phyloP scores from a whole-genome alignment of 30 jellyfish, hydroid and myxozoan genomes.

The Nemopilema nomurai region DNA sequence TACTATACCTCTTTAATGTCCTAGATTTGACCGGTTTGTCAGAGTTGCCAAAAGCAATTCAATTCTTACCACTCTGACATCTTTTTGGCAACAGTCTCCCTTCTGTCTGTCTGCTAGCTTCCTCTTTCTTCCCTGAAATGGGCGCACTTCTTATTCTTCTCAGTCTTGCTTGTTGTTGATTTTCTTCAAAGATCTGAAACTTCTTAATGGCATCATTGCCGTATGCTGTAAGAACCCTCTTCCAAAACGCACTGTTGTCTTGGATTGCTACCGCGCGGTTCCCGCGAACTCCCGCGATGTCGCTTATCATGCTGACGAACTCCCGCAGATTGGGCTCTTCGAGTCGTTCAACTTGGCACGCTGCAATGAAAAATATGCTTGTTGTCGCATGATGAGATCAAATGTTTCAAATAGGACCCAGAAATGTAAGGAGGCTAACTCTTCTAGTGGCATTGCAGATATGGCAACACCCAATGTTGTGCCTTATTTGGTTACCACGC shows the following conservation, averaged over 20 bases:
- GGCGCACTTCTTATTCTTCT: slow-evolving; percentile 66
- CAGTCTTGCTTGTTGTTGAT: slow-evolving; percentile 22
- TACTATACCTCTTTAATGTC: too few species aligned
- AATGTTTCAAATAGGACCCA: not conserved
- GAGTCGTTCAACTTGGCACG: not conserved
- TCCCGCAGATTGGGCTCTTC: not conserved
- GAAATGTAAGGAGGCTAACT: not conserved
- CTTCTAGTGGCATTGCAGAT: too few species aligned
- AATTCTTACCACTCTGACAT: not conserved
- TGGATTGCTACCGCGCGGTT: slow-evolving; percentile 47
- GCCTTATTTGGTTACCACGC: too few species aligned
- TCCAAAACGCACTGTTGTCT: slow-evolving; percentile 55
- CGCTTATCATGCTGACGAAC: slow-evolving; percentile 38
- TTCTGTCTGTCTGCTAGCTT: not conserved
- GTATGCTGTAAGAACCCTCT: slow-evolving; percentile 53
- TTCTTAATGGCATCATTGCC: slow-evolving; percentile 23
- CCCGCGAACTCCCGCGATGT: slow-evolving; percentile 48
- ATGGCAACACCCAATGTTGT: too few species aligned
- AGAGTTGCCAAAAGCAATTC: not conserved
- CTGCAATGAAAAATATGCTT: not conserved
- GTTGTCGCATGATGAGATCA: not conserved
- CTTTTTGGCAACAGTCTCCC: not conserved
- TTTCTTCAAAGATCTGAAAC: slow-evolving; percentile 3
- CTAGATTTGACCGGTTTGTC: too few species aligned
- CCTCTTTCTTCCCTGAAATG: not conserved